These are phyloP conservation scores for Himalopsyche anomala DNA, from an alignment of 2,888 invertebrate genomes.

Conservation along the genomic window DNA sequence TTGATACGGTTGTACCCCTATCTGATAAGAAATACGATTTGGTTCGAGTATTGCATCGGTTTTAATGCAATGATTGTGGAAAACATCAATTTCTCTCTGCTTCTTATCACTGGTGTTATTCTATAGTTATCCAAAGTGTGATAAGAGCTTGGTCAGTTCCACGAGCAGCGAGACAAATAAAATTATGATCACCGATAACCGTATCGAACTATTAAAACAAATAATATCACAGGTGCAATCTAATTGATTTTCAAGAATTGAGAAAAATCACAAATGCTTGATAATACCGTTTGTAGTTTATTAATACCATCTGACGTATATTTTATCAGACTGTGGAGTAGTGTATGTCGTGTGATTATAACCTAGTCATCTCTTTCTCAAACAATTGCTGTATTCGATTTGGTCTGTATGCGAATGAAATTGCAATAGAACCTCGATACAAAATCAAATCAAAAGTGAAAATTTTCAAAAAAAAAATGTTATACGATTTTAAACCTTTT, in stretches of 20 bases:
- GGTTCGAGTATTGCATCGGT: background rate
- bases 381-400: no score
- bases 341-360: no score
- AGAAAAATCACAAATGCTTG: no score
- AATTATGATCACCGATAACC: slow-evolving; percentile 37
- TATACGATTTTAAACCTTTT: no score
- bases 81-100: slow-evolving; percentile 43
- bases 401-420: no score
- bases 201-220: slow-evolving; percentile 31
- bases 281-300: no score
- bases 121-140: slow-evolving; percentile 18
- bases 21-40: slow-evolving; percentile 32
- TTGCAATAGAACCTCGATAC: no score
- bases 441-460: no score
- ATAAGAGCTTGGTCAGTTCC: slow-evolving; percentile 27
- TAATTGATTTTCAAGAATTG: slow-evolving; percentile 4
- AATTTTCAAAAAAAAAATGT: no score
- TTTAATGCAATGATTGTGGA: slow-evolving; percentile 56
- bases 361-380: no score
- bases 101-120: slow-evolving; percentile 49
- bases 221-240: slow-evolving; percentile 12
- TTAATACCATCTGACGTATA: no score
- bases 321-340: no score
- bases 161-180: slow-evolving; percentile 40
- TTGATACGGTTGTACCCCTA: background rate